Evolutionary conservation across 2,797 vertebrate species (phyloP).

Genomic region (Aphelocoma californica): DNA sequence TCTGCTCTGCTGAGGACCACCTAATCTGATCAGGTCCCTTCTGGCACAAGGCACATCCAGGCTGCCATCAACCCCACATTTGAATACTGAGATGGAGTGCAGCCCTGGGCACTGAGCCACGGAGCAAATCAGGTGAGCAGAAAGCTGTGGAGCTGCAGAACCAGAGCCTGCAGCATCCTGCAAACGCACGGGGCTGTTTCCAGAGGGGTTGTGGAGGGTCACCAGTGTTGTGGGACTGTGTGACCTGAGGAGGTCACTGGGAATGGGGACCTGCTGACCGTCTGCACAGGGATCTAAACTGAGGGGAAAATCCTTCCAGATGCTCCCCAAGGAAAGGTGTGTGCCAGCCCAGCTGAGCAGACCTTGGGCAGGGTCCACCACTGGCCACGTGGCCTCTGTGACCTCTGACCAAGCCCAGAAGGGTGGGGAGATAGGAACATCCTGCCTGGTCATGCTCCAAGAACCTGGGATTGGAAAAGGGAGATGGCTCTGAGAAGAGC

Average conservation of each 20-base stretch:
- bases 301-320: neutral
- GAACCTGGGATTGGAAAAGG: neutral
- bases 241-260: neutral
- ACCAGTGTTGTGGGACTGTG: fast-evolving
- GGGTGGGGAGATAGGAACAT: neutral
- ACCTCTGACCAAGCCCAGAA: neutral
- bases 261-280: neutral
- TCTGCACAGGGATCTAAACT: neutral
- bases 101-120: neutral
- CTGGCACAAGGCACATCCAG: neutral
- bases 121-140: neutral
- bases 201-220: neutral
- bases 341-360: neutral
- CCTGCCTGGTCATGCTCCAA: neutral
- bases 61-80: neutral
- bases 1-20: constrained; percentile 53
- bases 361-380: neutral
- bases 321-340: neutral
- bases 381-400: neutral
- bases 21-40: constrained; percentile 42
- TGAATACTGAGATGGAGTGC: neutral
- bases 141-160: neutral
- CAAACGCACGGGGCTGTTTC: neutral
- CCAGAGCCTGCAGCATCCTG: neutral
- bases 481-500: neutral